phyloP scores from a whole-genome alignment of 2,797 vertebrate genomes.

The Adrianichthys oophorus region DNA sequence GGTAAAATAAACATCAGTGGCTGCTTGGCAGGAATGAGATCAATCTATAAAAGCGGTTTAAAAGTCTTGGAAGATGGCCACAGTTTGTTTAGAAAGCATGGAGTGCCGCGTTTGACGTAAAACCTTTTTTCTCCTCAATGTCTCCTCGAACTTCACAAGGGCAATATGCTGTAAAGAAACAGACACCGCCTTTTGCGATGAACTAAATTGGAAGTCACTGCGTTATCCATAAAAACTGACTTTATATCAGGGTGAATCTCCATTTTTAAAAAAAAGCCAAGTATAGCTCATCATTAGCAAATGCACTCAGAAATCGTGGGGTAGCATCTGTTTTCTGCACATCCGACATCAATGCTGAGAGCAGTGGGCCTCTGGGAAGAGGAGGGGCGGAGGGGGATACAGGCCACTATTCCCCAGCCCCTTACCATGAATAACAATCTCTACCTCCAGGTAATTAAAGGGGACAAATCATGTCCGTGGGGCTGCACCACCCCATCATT shows the following conservation, averaged over 20 bases:
- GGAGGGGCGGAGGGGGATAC: constrained; percentile 45
- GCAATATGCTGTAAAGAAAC: constrained; percentile 23
- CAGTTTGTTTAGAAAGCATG: constrained; percentile 21
- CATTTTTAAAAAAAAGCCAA: constrained; percentile 64
- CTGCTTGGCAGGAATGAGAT: constrained; percentile 17
- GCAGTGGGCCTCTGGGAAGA: constrained; percentile 59
- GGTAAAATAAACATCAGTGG: constrained; percentile 29
- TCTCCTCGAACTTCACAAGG: constrained; percentile 3
- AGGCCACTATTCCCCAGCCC: constrained; percentile 62
- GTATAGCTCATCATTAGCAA: constrained; percentile 70
- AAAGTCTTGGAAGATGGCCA: constrained; percentile 1
- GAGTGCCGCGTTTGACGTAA: constrained; percentile 3
- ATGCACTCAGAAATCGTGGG: constrained; percentile 74
- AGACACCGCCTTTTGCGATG: constrained; percentile 37
- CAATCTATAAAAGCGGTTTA: constrained; percentile 8
- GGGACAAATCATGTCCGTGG: constrained; percentile 66
- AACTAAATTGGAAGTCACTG: constrained; percentile 43
- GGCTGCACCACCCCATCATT: constrained; percentile 66
- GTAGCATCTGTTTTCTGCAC: constrained; percentile 72
- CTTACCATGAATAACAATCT: constrained; percentile 76
- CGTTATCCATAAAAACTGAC: constrained; percentile 63
- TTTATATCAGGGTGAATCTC: constrained; percentile 66
- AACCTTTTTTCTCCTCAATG: constrained; percentile 2
- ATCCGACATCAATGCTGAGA: constrained; percentile 68
- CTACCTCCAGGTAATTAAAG: constrained; percentile 72